Evolutionary conservation across 2,888 invertebrate species (phyloP).

Genomic region (Drosophila suboccidentalis): DNA sequence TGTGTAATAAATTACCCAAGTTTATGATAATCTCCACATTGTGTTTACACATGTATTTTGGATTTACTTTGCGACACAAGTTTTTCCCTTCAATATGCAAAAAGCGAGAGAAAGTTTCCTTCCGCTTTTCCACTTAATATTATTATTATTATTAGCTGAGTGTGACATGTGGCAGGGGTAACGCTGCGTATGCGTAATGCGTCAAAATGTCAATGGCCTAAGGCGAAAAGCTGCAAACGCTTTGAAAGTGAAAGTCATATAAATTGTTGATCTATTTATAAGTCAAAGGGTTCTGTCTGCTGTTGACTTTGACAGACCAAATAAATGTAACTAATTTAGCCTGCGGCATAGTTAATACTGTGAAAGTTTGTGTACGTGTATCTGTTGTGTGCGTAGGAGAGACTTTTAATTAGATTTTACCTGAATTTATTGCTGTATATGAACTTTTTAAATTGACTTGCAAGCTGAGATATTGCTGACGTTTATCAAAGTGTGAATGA

Average conservation of each 20-base stretch:
- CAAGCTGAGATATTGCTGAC: neutral
- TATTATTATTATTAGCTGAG: slow-evolving; percentile 25
- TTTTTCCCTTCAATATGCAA: slow-evolving; percentile 39
- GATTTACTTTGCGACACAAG: slow-evolving; percentile 62
- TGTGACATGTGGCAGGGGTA: slow-evolving; percentile 1
- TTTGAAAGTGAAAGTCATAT: slow-evolving; percentile 21
- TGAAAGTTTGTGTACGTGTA: neutral
- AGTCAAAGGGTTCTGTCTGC: slow-evolving; percentile 33
- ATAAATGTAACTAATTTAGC: slow-evolving; percentile 31
- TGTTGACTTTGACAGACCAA: slow-evolving; percentile 18
- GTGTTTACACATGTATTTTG: slow-evolving; percentile 71
- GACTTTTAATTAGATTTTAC: slow-evolving; percentile 47
- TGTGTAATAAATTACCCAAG: slow-evolving; percentile 66
- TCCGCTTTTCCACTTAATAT: slow-evolving; percentile 6
- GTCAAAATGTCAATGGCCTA: slow-evolving; percentile 40
- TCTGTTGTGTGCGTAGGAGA: neutral
- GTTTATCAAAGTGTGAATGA: neutral
- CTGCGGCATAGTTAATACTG: slow-evolving; percentile 14
- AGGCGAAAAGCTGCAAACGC: slow-evolving; percentile 25
- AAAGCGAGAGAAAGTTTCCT: slow-evolving; percentile 31
- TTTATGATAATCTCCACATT: slow-evolving; percentile 67
- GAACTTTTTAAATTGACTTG: neutral
- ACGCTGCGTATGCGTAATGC: slow-evolving; percentile 59
- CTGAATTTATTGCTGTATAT: slow-evolving; percentile 22
- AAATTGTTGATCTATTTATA: slow-evolving; percentile 19